Conservation (phyloP, 2,113 vertebrate genomes). For the Petrocephalus microphthalmus region DNA sequence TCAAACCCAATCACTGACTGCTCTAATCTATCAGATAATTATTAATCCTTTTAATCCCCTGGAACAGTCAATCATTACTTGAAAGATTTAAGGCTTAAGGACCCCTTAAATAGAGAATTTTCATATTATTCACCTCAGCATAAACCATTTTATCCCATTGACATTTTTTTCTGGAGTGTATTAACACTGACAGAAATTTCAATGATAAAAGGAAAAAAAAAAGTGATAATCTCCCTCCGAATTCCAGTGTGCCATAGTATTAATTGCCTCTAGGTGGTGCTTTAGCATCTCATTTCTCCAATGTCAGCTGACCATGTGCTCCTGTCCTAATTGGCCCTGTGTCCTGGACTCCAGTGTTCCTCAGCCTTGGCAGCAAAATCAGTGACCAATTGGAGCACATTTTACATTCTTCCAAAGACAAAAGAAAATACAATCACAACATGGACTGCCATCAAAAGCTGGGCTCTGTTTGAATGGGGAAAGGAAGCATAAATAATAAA, state of each 20-base stretch:
- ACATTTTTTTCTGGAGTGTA: slow-evolving; percentile 1
- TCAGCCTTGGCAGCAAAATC: slow-evolving; percentile 6
- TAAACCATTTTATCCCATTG: slow-evolving; percentile 16
- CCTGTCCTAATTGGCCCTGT: not conserved
- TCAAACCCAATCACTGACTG: not conserved
- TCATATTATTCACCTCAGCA: slow-evolving; percentile 3
- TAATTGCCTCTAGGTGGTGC: not conserved
- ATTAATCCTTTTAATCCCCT: slow-evolving; percentile 15
- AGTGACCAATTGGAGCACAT: not conserved
- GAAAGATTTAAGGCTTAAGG: slow-evolving; percentile 6
- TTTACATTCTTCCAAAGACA: slow-evolving; percentile 7
- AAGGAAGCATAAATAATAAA: not conserved
- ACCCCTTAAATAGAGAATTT: slow-evolving; percentile 9
- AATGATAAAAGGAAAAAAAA: not conserved
- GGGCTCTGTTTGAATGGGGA: not conserved
- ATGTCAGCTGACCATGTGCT: not conserved
- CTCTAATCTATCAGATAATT: slow-evolving; percentile 16
- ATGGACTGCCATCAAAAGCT: not conserved
- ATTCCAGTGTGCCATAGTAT: not conserved
- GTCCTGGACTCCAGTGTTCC: not conserved
- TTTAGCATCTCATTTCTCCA: not conserved
- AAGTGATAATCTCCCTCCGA: too few relatives aligned
- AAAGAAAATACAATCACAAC: not conserved
- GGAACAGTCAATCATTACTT: slow-evolving; percentile 12
- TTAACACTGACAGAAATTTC: slow-evolving; percentile 4